These are phyloP conservation scores for Tenrec ecaudatus DNA, from an alignment of 2,113 vertebrate genomes.

Conservation along the genomic window DNA sequence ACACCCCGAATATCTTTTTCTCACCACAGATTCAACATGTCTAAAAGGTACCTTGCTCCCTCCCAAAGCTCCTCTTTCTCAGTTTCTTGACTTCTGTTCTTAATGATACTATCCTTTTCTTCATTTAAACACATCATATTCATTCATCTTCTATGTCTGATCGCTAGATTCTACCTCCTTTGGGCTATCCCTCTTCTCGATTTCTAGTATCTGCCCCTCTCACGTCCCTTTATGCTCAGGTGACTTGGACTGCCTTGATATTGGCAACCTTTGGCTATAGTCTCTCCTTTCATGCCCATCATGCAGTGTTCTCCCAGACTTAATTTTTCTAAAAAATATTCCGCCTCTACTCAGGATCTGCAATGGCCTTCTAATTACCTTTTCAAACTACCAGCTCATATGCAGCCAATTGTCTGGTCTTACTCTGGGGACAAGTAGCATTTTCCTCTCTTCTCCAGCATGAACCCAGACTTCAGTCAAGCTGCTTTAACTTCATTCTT, in stretches of 20 bases:
- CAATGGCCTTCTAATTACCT: background rate
- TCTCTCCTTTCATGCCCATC: conserved; percentile 1
- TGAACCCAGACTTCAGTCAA: conserved; percentile 1
- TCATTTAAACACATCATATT: conserved; percentile 25
- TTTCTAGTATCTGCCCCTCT: background rate
- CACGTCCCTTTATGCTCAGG: background rate
- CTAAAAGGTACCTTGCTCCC: background rate
- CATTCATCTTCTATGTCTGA: background rate
- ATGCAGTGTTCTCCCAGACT: conserved; percentile 5
- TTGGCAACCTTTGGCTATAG: background rate
- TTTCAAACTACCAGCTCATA: background rate
- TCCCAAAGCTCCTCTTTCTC: conserved; percentile 19
- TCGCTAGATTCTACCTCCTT: conserved; percentile 25
- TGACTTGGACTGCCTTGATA: too few relatives aligned
- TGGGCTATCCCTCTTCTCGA: background rate
- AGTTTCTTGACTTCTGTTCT: conserved; percentile 24
- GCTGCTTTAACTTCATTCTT: background rate
- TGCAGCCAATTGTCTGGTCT: background rate
- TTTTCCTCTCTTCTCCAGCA: background rate
- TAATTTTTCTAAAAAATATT: conserved; percentile 21
- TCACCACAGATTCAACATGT: conserved; percentile 23
- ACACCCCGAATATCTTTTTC: background rate
- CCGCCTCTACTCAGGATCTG: conserved; percentile 1
- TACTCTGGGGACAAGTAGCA: conserved; percentile 20
- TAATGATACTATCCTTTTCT: background rate